These are phyloP conservation scores for Calycopis cecrops DNA, from an alignment of 1,140 invertebrate species.

Conservation along the genomic window DNA sequence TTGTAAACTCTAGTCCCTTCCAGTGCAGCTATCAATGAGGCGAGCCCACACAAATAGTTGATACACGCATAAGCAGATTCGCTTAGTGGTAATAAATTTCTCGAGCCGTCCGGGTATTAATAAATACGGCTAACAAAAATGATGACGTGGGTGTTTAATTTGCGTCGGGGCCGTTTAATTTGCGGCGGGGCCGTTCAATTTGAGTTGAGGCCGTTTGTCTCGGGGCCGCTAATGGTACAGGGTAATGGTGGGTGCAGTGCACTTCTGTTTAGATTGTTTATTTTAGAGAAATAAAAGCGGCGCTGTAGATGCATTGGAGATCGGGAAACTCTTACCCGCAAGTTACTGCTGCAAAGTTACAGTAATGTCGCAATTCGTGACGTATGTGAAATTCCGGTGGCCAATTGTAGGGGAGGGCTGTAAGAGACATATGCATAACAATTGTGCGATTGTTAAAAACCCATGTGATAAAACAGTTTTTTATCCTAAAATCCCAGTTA, in stretches of 20 bases:
- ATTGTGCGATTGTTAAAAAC: too few species aligned
- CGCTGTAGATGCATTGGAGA: too few species aligned
- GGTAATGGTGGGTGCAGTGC: constrained; percentile 23
- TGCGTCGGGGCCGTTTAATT: constrained; percentile 61
- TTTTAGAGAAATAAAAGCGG: too few species aligned
- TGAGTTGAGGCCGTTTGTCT: constrained; percentile 65
- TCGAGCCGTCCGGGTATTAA: constrained; percentile 64
- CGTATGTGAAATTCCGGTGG: too few species aligned
- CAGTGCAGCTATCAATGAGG: not conserved
- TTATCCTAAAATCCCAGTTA: too few species aligned
- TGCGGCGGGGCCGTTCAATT: too few species aligned
- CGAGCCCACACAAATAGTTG: constrained; percentile 64
- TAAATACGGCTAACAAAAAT: constrained; percentile 63
- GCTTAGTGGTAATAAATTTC: constrained; percentile 72
- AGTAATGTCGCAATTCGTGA: too few species aligned
- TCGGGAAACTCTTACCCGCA: too few species aligned
- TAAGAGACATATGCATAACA: too few species aligned
- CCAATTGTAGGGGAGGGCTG: too few species aligned
- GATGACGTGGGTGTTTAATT: constrained; percentile 71
- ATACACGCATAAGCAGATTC: constrained; percentile 66
- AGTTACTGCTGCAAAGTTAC: too few species aligned
- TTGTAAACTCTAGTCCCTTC: not conserved
- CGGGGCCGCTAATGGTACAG: constrained; percentile 45
- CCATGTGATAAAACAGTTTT: too few species aligned
- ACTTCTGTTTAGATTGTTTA: constrained; percentile 4